A percentile compares a stretch with the other conserved stretches of the same genome.
These are phyloP conservation scores for Chelonoidis abingdonii DNA, from an alignment of 2,113 vertebrate genomes.

Conservation along the genomic window DNA sequence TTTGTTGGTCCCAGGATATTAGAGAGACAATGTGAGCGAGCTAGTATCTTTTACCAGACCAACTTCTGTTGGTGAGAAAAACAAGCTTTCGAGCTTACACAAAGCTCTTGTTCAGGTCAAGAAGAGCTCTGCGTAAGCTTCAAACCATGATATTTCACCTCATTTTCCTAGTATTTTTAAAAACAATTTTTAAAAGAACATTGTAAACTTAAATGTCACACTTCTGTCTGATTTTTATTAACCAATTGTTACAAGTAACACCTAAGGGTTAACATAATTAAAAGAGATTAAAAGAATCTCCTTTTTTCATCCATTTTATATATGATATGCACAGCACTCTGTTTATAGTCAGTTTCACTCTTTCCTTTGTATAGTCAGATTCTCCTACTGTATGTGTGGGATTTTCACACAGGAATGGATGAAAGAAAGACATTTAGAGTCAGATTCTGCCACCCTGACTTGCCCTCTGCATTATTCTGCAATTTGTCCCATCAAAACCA, in stretches of 20 bases:
- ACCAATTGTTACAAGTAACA: background rate
- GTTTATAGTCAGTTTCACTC: background rate
- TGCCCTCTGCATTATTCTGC: background rate
- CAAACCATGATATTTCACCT: background rate
- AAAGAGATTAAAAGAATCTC: background rate
- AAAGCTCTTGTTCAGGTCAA: background rate
- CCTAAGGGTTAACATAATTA: background rate
- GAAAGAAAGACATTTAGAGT: background rate
- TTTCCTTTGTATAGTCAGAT: background rate
- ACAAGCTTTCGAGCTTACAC: background rate
- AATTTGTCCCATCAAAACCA: background rate
- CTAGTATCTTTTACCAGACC: background rate
- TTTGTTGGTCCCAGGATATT: background rate
- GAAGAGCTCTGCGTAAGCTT: background rate
- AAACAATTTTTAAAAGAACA: background rate
- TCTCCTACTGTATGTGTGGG: background rate
- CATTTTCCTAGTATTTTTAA: background rate
- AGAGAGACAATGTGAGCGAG: background rate
- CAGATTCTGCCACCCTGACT: background rate
- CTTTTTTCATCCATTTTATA: background rate
- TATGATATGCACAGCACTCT: background rate
- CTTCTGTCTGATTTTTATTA: background rate
- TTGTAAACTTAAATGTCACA: background rate
- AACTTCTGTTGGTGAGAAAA: background rate
- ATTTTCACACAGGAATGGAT: background rate